These are phyloP conservation scores for Electrophaes corylata DNA, from an alignment of 2,888 invertebrate species.

Conservation along the genomic window DNA sequence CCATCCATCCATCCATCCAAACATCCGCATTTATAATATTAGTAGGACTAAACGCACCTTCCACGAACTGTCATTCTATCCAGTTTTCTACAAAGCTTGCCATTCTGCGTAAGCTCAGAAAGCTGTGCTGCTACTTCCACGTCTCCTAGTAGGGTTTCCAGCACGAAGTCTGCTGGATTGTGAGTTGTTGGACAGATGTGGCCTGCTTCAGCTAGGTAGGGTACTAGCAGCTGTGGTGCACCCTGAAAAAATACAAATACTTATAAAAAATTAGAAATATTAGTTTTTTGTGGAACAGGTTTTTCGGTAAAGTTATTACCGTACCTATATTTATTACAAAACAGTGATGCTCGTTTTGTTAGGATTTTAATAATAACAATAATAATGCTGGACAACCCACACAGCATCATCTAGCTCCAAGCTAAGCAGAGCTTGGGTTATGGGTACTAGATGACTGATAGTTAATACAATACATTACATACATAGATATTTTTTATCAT, in stretches of 20 bases:
- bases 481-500: too few relatives aligned
- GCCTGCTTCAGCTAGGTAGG: constrained; percentile 86
- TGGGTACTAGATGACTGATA: too few relatives aligned
- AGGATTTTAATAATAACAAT: too few relatives aligned
- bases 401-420: too few relatives aligned
- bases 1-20: too few relatives aligned
- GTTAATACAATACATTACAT: too few relatives aligned
- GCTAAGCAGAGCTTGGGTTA: too few relatives aligned
- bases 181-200: constrained; percentile 90
- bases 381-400: too few relatives aligned
- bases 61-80: constrained; percentile 66
- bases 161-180: constrained; percentile 90
- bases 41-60: constrained; percentile 52
- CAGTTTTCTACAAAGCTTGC: constrained; percentile 66
- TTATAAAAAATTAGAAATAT: neutral
- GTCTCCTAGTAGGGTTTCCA: constrained; percentile 67
- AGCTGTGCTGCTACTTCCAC: constrained; percentile 61
- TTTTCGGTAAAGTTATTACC: too few relatives aligned
- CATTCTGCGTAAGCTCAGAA: constrained; percentile 73
- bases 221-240: constrained; percentile 86
- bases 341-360: too few relatives aligned
- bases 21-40: too few relatives aligned
- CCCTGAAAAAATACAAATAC: constrained; percentile 82
- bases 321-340: too few relatives aligned
- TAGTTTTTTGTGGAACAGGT: neutral